These are phyloP conservation scores for Frankliniella intonsa DNA, from an alignment of 2,888 invertebrate species.

Conservation along the genomic window DNA sequence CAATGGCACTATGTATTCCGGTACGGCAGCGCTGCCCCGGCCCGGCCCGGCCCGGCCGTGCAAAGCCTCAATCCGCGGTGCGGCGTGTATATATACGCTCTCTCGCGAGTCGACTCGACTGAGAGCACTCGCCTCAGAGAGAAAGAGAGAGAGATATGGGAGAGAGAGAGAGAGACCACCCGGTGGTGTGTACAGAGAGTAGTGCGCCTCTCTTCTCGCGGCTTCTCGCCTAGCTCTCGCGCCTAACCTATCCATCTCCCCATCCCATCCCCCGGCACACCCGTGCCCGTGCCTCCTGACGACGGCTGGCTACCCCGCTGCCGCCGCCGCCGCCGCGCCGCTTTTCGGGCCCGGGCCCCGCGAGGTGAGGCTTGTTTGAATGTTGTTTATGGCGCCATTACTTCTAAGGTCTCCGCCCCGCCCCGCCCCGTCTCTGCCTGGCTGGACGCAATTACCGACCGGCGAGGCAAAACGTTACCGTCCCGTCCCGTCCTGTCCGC, in stretches of 20 bases:
- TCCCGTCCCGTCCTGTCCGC: not conserved
- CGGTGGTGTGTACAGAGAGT: not conserved
- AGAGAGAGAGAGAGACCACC: not conserved
- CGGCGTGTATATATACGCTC: not conserved
- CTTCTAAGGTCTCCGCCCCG: not conserved
- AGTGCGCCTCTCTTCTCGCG: not conserved
- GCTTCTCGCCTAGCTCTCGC: not conserved
- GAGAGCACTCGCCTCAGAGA: not conserved
- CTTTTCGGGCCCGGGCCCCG: too few relatives aligned
- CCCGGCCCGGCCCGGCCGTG: too few relatives aligned
- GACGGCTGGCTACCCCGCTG: not conserved
- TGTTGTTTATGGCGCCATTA: conserved; percentile 23
- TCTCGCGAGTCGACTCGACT: not conserved
- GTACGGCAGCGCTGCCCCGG: too few relatives aligned
- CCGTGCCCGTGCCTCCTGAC: not conserved
- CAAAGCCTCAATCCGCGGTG: not conserved
- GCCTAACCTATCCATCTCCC: not conserved
- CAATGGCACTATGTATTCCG: too few relatives aligned
- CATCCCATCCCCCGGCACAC: not conserved
- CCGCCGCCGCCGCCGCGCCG: not conserved
- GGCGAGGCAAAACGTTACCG: too few relatives aligned
- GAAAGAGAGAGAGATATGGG: not conserved
- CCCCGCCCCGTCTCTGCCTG: not conserved
- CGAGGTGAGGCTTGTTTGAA: not conserved
- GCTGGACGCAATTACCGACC: not conserved